phyloP scores from a whole-genome alignment of 2,113 vertebrate species.

The Sphaerodactylus townsendi region DNA sequence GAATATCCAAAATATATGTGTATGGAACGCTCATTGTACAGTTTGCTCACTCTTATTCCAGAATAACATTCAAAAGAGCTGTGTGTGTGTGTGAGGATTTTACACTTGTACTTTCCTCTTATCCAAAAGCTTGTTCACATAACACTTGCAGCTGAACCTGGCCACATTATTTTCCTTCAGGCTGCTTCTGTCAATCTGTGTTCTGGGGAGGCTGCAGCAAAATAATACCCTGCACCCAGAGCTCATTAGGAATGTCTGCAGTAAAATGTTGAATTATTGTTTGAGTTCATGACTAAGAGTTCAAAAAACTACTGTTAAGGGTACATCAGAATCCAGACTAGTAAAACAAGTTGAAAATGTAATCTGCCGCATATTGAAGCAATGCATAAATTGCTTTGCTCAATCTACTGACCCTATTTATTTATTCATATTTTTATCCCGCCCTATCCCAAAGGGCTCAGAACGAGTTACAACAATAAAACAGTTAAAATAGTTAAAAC shows the following conservation, averaged over 20 bases:
- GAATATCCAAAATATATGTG: not conserved
- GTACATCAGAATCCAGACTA: not conserved
- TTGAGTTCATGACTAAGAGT: not conserved
- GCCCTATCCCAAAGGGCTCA: no score
- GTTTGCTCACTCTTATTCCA: not conserved
- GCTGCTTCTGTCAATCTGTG: not conserved
- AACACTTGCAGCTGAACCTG: not conserved
- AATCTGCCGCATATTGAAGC: not conserved
- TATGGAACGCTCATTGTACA: not conserved
- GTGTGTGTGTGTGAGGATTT: not conserved
- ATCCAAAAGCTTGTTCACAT: not conserved
- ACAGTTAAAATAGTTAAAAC: no score
- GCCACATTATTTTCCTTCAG: not conserved
- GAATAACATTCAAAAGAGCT: not conserved
- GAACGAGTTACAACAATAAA: no score
- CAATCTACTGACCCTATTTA: not conserved
- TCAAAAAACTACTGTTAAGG: not conserved
- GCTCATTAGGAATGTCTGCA: not conserved
- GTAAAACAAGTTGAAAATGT: not conserved
- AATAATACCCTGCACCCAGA: not conserved
- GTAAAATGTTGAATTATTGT: not conserved
- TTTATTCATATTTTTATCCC: no score
- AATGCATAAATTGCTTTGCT: not conserved
- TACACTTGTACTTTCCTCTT: not conserved
- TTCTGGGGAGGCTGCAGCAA: not conserved